Conservation (phyloP, 2,113 vertebrate genomes). For the Galemys pyrenaicus region DNA sequence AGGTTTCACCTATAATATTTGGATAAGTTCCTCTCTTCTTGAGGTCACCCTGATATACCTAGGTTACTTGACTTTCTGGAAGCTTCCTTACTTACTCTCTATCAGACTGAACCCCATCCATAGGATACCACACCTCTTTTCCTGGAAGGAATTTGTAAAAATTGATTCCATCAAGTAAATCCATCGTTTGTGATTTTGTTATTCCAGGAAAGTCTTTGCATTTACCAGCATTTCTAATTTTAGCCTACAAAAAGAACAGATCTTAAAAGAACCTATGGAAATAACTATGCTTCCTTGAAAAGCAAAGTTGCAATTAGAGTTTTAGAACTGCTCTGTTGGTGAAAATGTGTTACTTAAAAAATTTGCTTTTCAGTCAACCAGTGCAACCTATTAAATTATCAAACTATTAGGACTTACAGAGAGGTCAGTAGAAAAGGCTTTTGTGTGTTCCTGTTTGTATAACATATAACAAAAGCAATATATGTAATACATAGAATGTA, state of each 20-base stretch:
- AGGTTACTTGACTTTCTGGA: background rate
- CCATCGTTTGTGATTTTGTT: background rate
- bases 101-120: background rate
- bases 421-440: background rate
- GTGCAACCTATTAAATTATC: background rate
- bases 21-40: background rate
- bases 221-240: background rate
- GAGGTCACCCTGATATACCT: background rate
- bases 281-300: background rate
- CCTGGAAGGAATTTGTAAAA: background rate
- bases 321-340: background rate
- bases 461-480: background rate
- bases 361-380: background rate
- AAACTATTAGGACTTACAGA: background rate
- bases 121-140: background rate
- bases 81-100: background rate
- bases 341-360: background rate
- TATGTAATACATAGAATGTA: background rate
- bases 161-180: background rate
- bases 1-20: background rate
- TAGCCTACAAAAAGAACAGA: background rate
- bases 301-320: background rate
- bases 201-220: background rate
- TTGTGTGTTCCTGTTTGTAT: background rate
- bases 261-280: constrained; percentile 27